Conservation (phyloP, 2,888 invertebrate species). For the Tetramorium bicarinatum region DNA sequence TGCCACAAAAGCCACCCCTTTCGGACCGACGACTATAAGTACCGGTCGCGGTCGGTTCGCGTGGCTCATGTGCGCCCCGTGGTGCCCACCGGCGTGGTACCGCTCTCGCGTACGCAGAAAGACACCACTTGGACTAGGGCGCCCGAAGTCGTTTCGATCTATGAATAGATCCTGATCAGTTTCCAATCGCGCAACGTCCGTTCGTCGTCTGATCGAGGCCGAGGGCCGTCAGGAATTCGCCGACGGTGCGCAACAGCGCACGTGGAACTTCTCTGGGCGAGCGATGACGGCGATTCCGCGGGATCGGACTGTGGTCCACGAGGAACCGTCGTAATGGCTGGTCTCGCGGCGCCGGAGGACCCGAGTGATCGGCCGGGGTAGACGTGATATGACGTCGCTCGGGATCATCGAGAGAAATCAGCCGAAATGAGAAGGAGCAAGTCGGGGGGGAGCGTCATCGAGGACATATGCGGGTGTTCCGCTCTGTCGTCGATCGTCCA, state of each 20-base stretch:
- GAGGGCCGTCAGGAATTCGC: constrained; percentile 5
- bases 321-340: constrained; percentile 31
- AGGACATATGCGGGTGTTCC: constrained; percentile 75
- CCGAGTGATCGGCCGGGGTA: constrained; percentile 24
- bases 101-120: constrained; percentile 34
- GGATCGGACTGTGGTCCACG: constrained; percentile 37
- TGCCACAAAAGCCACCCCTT: constrained; percentile 73
- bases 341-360: background rate
- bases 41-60: constrained; percentile 66
- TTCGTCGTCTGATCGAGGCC: constrained; percentile 10
- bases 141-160: constrained; percentile 63
- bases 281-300: constrained; percentile 45
- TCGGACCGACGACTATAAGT: constrained; percentile 69
- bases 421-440: constrained; percentile 61
- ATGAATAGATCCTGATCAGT: constrained; percentile 70
- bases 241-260: constrained; percentile 49
- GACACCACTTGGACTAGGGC: constrained; percentile 11
- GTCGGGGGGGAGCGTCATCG: constrained; percentile 62
- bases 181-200: constrained; percentile 51
- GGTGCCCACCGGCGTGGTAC: constrained; percentile 29
- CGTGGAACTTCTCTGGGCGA: constrained; percentile 59
- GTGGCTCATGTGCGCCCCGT: constrained; percentile 37
- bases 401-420: constrained; percentile 33
- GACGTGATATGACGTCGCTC: constrained; percentile 62
- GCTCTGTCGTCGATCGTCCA: constrained; percentile 73